These are phyloP conservation scores for Parazoanthus atlanticus DNA, from an alignment of 92 coral and sea anemone species.

Conservation along the genomic window DNA sequence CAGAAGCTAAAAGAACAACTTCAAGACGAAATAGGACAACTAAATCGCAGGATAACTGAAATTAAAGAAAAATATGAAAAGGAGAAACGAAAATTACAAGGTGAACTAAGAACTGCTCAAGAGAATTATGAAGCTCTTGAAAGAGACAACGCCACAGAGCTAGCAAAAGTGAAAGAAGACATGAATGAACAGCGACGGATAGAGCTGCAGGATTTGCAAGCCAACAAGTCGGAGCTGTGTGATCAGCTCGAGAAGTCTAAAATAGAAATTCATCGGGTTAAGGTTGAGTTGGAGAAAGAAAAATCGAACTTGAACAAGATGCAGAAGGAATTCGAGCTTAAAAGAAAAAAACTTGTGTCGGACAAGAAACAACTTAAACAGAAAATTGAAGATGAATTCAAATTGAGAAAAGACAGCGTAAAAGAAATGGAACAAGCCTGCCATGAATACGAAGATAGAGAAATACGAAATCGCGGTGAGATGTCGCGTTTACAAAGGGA, in stretches of 20 bases:
- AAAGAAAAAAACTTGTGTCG: slow-evolving; percentile 60
- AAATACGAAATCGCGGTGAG: slow-evolving; percentile 44
- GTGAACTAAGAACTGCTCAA: slow-evolving; percentile 35
- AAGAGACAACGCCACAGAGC: slow-evolving; percentile 56
- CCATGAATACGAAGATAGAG: slow-evolving; percentile 54
- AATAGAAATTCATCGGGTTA: slow-evolving; percentile 47
- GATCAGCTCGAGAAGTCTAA: slow-evolving; percentile 61
- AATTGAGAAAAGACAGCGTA: slow-evolving; percentile 36
- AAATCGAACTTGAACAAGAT: slow-evolving; percentile 34
- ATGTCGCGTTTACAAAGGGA: slow-evolving; percentile 39
- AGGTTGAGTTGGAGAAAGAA: slow-evolving; percentile 66
- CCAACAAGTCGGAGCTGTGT: slow-evolving; percentile 57
- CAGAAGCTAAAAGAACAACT: slow-evolving; percentile 25
- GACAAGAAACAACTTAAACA: slow-evolving; percentile 76
- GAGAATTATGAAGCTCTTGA: slow-evolving; percentile 51
- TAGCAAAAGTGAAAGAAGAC: slow-evolving; percentile 45
- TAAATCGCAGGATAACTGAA: slow-evolving; percentile 50
- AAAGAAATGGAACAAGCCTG: slow-evolving; percentile 46
- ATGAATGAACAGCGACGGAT: slow-evolving; percentile 58
- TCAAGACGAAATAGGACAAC: slow-evolving; percentile 50
- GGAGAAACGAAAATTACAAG: slow-evolving; percentile 58
- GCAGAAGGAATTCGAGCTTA: slow-evolving; percentile 56
- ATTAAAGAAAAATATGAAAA: slow-evolving; percentile 51
- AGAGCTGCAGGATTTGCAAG: slow-evolving; percentile 60
- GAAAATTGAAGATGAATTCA: slow-evolving; percentile 59